Base-by-base conservation (phyloP, 2,888 invertebrate genomes). In the Chalcis sispes region DNA sequence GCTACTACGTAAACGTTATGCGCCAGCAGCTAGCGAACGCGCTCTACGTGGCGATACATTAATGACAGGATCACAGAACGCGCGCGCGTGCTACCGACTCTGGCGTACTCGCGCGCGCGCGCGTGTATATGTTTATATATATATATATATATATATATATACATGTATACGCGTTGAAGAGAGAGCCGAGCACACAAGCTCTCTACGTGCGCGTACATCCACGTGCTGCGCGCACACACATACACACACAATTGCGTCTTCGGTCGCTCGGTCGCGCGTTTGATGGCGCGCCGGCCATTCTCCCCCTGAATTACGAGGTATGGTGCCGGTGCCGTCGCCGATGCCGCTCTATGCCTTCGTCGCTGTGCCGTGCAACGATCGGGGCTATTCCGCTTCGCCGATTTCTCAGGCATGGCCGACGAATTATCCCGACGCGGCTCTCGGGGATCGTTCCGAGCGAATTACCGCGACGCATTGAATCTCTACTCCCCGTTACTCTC, bases 281-380 rank as follows among this genome's bases (percentile, higher is more conserved):
- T 85, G 84, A 86, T 84, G 83, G 82, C 80, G 77, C 62, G 81
- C 79, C 82, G 18, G 56, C 32, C 61, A 23, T 18, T 40, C 52
- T 27, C 70, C 36, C 27, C 52, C 81, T 86, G 83, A 86, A 86
- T 86, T 86, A 86, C 85, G 86, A 83, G 77, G 82, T 36, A 36
- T 10, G 5, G 61, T 1, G n/a, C 46, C 13, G 54, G 36, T 48
- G 48, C 25, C 27, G 46, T 32, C 8, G 42, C 32, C 15, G 52
- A 78, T 78, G 72, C 65, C 70, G 25, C 59, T 58, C 66, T 61
- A 58, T 27, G n/a, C 32, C 8, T 5, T 3, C 32, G 32, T 8
- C 15, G 15, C 42, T 15, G 4, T 7, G 15, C 50, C 75, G n/a
- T n/a, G n/a, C n/a, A 65, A 67, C 73, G 65, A 76, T 79, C 80